A percentile compares a stretch with the other conserved stretches of the same genome.
Conservation (phyloP, 2,888 invertebrate genomes). For the Mamestra brassicae region DNA sequence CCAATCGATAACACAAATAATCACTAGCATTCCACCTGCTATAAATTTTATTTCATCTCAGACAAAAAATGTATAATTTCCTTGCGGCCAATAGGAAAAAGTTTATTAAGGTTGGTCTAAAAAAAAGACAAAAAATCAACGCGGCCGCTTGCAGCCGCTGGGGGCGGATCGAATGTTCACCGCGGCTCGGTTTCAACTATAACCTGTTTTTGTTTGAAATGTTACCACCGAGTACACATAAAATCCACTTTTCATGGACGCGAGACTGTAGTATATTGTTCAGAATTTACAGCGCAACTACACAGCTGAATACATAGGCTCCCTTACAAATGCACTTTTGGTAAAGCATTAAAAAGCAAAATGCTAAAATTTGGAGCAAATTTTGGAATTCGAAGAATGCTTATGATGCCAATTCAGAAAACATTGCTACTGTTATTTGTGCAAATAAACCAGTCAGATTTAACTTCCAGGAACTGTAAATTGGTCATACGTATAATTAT, state of each 20-base stretch:
- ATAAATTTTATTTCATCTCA: conserved; percentile 86
- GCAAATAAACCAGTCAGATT: not conserved
- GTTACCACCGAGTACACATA: conserved; percentile 59
- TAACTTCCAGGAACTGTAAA: not conserved
- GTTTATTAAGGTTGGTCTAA: conserved; percentile 82
- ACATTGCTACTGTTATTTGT: not conserved
- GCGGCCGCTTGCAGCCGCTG: conserved; percentile 77
- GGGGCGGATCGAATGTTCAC: conserved; percentile 84
- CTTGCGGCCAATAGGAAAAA: conserved; percentile 89
- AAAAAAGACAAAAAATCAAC: conserved; percentile 79
- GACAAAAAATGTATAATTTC: conserved; percentile 84
- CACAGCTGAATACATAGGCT: not conserved
- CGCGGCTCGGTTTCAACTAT: conserved; percentile 79
- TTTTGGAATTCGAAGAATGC: not conserved
- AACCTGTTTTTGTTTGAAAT: conserved; percentile 84
- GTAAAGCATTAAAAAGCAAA: not conserved
- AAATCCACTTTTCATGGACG: conserved; percentile 25
- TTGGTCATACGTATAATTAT: not conserved
- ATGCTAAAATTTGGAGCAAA: too few relatives aligned
- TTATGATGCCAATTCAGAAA: not conserved
- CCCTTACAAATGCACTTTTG: not conserved
- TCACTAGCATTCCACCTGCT: conserved; percentile 83
- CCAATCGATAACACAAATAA: conserved; percentile 77
- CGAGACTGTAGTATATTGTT: not conserved
- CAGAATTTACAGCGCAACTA: not conserved